Conservation (phyloP, 2,797 vertebrate species). For the Salmo trutta region DNA sequence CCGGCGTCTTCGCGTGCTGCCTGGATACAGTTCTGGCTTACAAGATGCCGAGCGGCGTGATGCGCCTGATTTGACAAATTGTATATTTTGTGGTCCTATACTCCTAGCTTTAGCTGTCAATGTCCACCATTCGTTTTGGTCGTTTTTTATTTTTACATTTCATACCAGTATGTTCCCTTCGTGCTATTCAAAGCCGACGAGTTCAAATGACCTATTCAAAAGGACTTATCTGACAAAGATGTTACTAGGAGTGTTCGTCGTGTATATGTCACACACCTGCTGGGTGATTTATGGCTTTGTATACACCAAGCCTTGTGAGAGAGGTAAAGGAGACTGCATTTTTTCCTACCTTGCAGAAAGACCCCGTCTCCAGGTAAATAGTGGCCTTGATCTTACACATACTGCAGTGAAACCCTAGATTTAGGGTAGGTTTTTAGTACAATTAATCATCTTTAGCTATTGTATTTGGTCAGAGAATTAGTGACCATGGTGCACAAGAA, state of each 20-base stretch:
- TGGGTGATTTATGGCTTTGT: slow-evolving; percentile 95
- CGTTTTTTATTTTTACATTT: not conserved
- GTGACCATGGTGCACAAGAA: not conserved
- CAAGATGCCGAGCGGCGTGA: not conserved
- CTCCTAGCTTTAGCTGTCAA: not conserved
- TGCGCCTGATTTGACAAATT: not conserved
- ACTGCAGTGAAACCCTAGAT: not conserved
- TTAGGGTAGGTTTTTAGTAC: not conserved
- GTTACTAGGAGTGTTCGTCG: slow-evolving; percentile 87
- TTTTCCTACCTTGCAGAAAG: slow-evolving; percentile 83
- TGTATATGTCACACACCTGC: slow-evolving; percentile 91
- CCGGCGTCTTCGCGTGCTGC: not conserved
- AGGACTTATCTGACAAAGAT: slow-evolving; percentile 83
- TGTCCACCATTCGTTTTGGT: not conserved
- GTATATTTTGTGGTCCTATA: not conserved
- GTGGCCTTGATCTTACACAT: slow-evolving; percentile 5
- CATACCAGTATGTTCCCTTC: slow-evolving; percentile 70
- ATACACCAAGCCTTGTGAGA: slow-evolving; percentile 87
- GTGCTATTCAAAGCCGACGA: slow-evolving; percentile 68
- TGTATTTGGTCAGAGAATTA: not conserved
- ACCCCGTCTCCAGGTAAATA: slow-evolving; percentile 86
- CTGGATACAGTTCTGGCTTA: slow-evolving; percentile 1
- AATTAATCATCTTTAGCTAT: not conserved
- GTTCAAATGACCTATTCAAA: slow-evolving; percentile 50
- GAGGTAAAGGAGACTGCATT: slow-evolving; percentile 76